Percentiles rank a stretch among this genome's conserved stretches.
Conservation (phyloP, 2,797 vertebrate genomes). For the Sebastes miniatus region DNA sequence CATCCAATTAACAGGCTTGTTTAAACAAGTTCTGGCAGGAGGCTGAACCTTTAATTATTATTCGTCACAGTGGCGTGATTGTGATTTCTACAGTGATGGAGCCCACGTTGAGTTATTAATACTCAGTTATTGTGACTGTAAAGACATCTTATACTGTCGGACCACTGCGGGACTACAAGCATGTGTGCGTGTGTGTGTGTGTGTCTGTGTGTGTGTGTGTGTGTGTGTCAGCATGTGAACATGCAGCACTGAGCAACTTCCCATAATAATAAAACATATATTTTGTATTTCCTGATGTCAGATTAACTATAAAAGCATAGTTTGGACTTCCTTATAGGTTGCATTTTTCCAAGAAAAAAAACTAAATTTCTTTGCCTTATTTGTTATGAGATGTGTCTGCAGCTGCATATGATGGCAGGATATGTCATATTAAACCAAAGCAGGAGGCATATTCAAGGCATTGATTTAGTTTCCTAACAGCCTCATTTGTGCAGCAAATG, state of each 20-base stretch:
- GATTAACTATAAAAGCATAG: neutral
- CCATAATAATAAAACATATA: conserved; percentile 3
- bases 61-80: conserved; percentile 54
- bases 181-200: conserved; percentile 19
- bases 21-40: conserved; percentile 67
- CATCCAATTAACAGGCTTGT: conserved; percentile 75
- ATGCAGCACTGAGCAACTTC: conserved; percentile 50
- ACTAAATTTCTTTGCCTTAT: neutral
- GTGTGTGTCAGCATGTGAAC: conserved; percentile 42
- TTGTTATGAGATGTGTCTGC: neutral
- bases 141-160: conserved; percentile 28
- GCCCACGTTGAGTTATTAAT: conserved; percentile 61
- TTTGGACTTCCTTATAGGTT: neutral
- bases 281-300: neutral
- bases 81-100: conserved; percentile 18
- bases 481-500: conserved; percentile 15
- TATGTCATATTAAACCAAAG: conserved; percentile 13
- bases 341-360: neutral
- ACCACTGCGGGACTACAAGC: conserved; percentile 61
- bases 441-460: conserved; percentile 3
- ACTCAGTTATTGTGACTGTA: conserved; percentile 34
- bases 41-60: conserved; percentile 59
- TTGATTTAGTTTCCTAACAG: conserved; percentile 6
- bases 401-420: conserved; percentile 8
- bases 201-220: neutral